Base-by-base conservation (phyloP, 2,113 vertebrate genomes). In the Ochotona curzoniae region DNA sequence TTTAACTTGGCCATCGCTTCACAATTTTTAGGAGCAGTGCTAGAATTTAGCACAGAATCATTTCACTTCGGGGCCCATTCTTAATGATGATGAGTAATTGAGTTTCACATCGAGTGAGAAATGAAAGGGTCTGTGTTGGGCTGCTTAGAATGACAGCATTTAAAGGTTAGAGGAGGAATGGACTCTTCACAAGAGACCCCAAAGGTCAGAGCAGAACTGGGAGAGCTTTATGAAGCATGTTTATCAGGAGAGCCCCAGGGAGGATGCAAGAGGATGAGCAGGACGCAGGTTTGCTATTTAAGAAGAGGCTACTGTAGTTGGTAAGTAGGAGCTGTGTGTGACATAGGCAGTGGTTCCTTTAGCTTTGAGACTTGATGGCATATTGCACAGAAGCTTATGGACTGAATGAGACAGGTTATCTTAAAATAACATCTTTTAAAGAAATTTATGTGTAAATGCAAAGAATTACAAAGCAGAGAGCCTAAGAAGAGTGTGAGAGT, bases 241-340 rank as follows among this genome's bases (percentile, higher is more conserved):
- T 61, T 11, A 18, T 83, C 54, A 70, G 60, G 28, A 80, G 26
- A 74, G 26, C 61, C 70, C 89, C 30, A 44, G 30, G n/a, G 21
- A 90, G 25, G 49, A 70, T 80, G 44, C n/a, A 79, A 83, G 80
- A 91, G 35, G 89, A 79, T 75, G 51, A 83, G 35, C 30, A 83
- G 85, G 21, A 81, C 51, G 35, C 82, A 51, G 15, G 1, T 57
- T 44, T 57, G 69, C 67, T 30, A 32, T 44, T 44, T 44, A 44
- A 44, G 38, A 44, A 28, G 57, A 78, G n/a, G 21, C 38, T 87
- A 3, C 25, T 79, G 1, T 85, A 51, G 79, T 92, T 95, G 71
- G n/a, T 87, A 90, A 35, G 38, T 63, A n/a, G 47, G 44, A 81
- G 47, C 90, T 83, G 92, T 92, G 83, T 92, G 86, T 95, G 61